phyloP scores from a whole-genome alignment of 2,888 invertebrate species.

The Lepetodrilus schrolli region DNA sequence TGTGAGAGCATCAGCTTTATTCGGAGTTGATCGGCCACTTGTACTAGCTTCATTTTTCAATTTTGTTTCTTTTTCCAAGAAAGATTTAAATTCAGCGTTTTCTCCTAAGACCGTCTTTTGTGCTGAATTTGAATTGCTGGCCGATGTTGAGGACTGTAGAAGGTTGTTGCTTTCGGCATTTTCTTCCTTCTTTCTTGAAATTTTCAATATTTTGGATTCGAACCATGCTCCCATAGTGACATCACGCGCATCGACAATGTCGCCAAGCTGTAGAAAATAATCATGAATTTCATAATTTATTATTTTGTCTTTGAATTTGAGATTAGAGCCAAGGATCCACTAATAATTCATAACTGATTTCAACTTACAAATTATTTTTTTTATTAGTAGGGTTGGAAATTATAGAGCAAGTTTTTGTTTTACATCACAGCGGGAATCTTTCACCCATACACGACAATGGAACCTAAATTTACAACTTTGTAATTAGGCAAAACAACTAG shows the following conservation, averaged over 20 bases:
- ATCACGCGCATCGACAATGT: conserved; percentile 82
- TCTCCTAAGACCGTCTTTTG: not conserved
- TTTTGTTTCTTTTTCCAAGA: not conserved
- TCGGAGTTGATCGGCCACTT: too few relatives aligned
- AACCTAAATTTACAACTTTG: too few relatives aligned
- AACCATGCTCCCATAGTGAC: conserved; percentile 83
- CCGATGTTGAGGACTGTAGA: conserved; percentile 26
- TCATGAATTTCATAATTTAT: not conserved
- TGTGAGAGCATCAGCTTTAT: not conserved
- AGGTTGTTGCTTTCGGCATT: conserved; percentile 29
- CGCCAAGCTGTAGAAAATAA: conserved; percentile 77
- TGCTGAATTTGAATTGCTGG: conserved; percentile 19
- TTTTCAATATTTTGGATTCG: conserved; percentile 79
- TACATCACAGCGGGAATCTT: too few relatives aligned
- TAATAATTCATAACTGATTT: too few relatives aligned
- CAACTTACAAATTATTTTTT: too few relatives aligned
- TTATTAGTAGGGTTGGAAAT: too few relatives aligned
- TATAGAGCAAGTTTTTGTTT: too few relatives aligned
- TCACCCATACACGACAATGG: too few relatives aligned
- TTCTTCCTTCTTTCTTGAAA: conserved; percentile 36
- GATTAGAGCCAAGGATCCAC: too few relatives aligned
- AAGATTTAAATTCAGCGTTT: conserved; percentile 35
- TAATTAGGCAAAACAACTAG: too few relatives aligned
- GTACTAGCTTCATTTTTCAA: not conserved
- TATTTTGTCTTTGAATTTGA: too few relatives aligned